Base-by-base conservation (phyloP, 2,113 vertebrate species). In the Barnardius zonarius region DNA sequence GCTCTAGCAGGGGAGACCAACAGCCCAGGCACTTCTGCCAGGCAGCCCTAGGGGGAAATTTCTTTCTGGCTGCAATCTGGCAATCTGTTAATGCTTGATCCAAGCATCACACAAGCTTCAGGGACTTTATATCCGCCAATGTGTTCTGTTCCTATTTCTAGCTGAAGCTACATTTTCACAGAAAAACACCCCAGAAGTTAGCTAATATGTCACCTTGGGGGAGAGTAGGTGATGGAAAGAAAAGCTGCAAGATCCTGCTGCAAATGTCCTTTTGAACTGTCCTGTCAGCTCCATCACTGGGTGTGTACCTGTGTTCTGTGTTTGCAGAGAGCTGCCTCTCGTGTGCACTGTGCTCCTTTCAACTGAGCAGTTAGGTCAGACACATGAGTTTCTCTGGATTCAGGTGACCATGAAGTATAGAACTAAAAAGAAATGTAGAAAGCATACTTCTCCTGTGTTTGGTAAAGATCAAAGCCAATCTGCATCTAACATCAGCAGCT, bases 381-480 rank as follows among this genome's bases (percentile, higher is more conserved):
- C 13, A 10, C 17, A 2, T 4, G 46, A 54, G 37, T 19, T 3
- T 35, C 5, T 64, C 35, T 93, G 89, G 55, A 63, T 86, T 93
- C 83, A 55, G 57, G 35, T 79, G 66, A 51, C 41, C 22, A 10
- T 41, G 37, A 84, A 52, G 12, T 51, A 4, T 49, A 54, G 44
- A 43, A 72, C 48, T 24, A 82, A 67, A 93, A 75, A 79, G 57
- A 95, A 77, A 84, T 6, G 20, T 48, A 83, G 84, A 67, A 78
- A 81, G 27, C 17, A 6, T 68, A 12, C 51, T 82, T 91, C 55
- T 51, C n/a, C 3, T 68, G 44, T 86, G 33, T 75, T 79, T 76
- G 30, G 31, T 72, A 43, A 87, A 78, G 69, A 84, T 75, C 64
- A 91, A 91, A 95, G 62, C 37, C 9, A 80, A 44, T 86, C 55